A percentile compares a stretch with the other conserved stretches of the same genome.
Conservation (phyloP, 2,797 vertebrate species). For the Echeneis naucrates region DNA sequence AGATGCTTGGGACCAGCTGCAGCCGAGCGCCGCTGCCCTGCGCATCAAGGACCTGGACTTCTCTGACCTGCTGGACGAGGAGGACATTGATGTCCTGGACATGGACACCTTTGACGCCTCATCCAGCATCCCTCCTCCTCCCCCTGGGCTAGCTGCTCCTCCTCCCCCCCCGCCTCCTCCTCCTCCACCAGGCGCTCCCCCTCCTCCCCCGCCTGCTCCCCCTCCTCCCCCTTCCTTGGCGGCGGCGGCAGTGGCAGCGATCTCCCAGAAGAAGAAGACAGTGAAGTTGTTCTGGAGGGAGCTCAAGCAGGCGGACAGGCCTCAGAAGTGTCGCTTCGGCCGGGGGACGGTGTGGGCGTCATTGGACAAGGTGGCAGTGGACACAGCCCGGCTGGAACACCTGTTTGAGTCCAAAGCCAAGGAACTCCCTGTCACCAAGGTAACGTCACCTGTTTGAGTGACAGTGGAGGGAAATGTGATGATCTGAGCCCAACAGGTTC, state of each 20-base stretch:
- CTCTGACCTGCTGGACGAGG: slow-evolving; percentile 94
- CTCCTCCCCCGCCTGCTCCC: slow-evolving; percentile 53
- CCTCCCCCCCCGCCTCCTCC: slow-evolving; percentile 64
- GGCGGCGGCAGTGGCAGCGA: neutral
- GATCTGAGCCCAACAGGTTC: no score
- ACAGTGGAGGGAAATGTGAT: no score
- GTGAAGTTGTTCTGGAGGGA: slow-evolving; percentile 98
- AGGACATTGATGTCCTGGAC: slow-evolving; percentile 92
- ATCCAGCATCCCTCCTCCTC: slow-evolving; percentile 48
- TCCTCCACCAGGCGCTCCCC: slow-evolving; percentile 31
- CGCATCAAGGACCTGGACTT: slow-evolving; percentile 97
- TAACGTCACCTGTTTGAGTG: slow-evolving; percentile 68
- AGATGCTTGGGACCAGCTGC: slow-evolving; percentile 82
- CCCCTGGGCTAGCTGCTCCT: slow-evolving; percentile 41
- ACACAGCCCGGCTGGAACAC: slow-evolving; percentile 91
- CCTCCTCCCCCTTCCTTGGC: slow-evolving; percentile 27
- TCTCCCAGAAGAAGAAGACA: slow-evolving; percentile 88
- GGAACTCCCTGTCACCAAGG: slow-evolving; percentile 89
- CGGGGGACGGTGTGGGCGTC: slow-evolving; percentile 92
- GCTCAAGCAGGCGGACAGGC: slow-evolving; percentile 86
- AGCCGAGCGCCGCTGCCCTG: slow-evolving; percentile 79
- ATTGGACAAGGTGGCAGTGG: slow-evolving; percentile 89
- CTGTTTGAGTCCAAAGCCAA: slow-evolving; percentile 96
- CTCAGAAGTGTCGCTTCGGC: slow-evolving; percentile 87
- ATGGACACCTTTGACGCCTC: slow-evolving; percentile 73